Base-by-base conservation (phyloP, 2,797 vertebrate genomes). In the Crenichthys baileyi region DNA sequence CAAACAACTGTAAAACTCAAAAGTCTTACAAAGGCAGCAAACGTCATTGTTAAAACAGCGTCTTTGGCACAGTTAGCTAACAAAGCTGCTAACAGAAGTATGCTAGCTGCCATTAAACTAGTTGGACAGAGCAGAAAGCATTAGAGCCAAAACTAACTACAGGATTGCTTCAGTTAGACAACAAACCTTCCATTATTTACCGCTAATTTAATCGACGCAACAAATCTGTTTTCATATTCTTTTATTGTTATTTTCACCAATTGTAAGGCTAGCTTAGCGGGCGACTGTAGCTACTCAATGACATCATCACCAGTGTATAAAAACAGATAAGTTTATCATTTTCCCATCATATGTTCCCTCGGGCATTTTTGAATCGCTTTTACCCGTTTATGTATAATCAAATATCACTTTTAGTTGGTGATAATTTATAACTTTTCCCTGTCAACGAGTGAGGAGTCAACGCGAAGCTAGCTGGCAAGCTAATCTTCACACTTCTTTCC, bases 251-350 rank as follows among this genome's bases (percentile, higher is more conserved):
- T 63, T 8, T 31, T 39, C n/a, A 48, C 20, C 73, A 74, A 50
- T 4, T 77, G 22, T 6, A 39, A 73, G 15, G 73, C 77, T 85
- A 88, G 76, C 75, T 83, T 80, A 48, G 63, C 18, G 13, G 67
- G 22, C 22, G 16, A 50, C 31, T 24, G n/a, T 70, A 60, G 85
- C 83, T 68, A 56, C 36, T 72, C 81, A 87, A 91, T 94, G 89
- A 94, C 92, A 92, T 92, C 92, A 92, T 88, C 85, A 56, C 76
- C 31, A 41, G 8, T 75, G 12, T 71, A 41, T 72, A 48, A 48
- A 60, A 75, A 67, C 65, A 39, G 1, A 13, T 3, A 44, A 36
- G 41, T 77, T 29, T 8, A 11, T 46, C 13, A 2, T 78, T n/a
- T 31, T 13, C 0, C 22, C 15, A 9, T 11, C 0, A 8, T 51